These are phyloP conservation scores for Punctoribates punctum DNA, from an alignment of 2,888 invertebrate genomes.

Conservation along the genomic window DNA sequence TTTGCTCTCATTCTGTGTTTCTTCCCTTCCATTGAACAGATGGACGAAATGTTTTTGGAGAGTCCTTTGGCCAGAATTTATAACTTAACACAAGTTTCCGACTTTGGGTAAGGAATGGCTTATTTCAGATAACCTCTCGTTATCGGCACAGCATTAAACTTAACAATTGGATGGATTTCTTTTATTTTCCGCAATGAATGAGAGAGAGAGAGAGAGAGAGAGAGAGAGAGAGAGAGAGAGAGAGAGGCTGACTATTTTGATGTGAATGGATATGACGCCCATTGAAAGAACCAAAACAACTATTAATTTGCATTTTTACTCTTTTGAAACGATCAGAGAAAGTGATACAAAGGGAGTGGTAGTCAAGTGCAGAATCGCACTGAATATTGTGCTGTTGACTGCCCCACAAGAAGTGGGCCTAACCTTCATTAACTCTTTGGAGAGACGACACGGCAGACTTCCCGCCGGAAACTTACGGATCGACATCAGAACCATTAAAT, in stretches of 20 bases:
- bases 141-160: too few species aligned
- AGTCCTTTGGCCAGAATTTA: conserved; percentile 45
- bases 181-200: too few species aligned
- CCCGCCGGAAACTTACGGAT: conserved; percentile 46
- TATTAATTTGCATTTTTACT: not conserved
- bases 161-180: too few species aligned
- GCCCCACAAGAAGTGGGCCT: conserved; percentile 46
- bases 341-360: conserved; percentile 44
- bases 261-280: too few species aligned
- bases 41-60: conserved; percentile 46
- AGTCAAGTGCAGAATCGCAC: conserved; percentile 42
- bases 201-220: too few species aligned
- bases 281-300: too few species aligned
- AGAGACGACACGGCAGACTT: conserved; percentile 45
- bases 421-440: conserved; percentile 44
- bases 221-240: too few species aligned
- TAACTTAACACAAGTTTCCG: conserved; percentile 43
- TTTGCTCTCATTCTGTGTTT: not conserved
- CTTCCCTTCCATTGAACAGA: conserved; percentile 33
- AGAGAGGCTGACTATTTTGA: too few species aligned
- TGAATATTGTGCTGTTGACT: conserved; percentile 43
- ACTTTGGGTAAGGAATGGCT: conserved; percentile 44
- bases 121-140: too few species aligned
- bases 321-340: not conserved
- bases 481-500: conserved; percentile 46